phyloP scores from a whole-genome alignment of 2,113 vertebrate species.

The Rhinopomastus cyanomelas region DNA sequence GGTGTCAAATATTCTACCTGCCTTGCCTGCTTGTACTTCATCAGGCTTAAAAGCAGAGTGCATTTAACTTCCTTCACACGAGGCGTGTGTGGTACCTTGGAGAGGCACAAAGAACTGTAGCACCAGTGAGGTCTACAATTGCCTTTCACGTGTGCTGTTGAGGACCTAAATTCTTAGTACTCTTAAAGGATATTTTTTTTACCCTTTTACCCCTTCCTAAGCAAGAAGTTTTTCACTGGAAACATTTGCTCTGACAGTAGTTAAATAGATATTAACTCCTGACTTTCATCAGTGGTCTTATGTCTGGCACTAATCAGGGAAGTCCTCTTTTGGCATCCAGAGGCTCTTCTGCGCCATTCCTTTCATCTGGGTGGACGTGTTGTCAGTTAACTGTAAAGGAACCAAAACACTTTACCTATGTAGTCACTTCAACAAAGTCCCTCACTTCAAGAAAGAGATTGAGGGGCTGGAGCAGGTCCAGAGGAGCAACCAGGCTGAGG shows the following conservation, averaged over 20 bases:
- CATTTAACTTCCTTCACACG: not conserved
- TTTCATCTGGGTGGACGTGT: not conserved
- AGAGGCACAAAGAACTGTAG: not conserved
- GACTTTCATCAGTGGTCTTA: not conserved
- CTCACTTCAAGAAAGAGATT: too few species aligned
- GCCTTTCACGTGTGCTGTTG: not conserved
- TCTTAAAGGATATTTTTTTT: not conserved
- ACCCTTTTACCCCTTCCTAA: not conserved
- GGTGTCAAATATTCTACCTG: not conserved
- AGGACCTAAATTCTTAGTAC: constrained; percentile 8
- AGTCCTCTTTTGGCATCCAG: not conserved
- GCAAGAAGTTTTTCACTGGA: not conserved
- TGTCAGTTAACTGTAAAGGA: not conserved
- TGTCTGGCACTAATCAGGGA: not conserved
- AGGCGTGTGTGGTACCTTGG: not conserved
- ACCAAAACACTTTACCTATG: not conserved
- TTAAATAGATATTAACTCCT: not conserved
- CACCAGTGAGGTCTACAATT: not conserved
- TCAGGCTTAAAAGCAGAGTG: not conserved
- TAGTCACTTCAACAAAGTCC: not conserved
- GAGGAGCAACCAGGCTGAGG: too few species aligned
- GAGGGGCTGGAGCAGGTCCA: too few species aligned
- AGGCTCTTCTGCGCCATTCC: not conserved
- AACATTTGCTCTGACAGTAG: not conserved
- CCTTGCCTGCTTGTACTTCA: not conserved